Percentiles rank a stretch among this genome's conserved stretches.
These are phyloP conservation scores for Hippocampus zosterae DNA, from an alignment of 2,113 vertebrate genomes.

Conservation along the genomic window DNA sequence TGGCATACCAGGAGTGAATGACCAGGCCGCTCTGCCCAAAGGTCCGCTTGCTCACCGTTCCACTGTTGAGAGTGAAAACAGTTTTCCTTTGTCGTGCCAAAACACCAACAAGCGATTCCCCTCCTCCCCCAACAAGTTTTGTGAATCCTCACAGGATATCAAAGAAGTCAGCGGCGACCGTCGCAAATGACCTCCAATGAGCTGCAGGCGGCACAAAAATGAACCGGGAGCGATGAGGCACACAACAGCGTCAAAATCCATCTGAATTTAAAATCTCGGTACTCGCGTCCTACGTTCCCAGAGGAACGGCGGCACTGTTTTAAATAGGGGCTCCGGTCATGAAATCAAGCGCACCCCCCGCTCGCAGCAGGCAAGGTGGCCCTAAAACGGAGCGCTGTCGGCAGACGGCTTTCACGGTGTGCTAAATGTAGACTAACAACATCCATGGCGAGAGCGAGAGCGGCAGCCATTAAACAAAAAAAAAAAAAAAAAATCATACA, in stretches of 20 bases:
- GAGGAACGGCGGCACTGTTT: not conserved
- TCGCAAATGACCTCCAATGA: not conserved
- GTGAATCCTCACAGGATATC: not conserved
- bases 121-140: not conserved
- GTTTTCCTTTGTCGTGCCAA: not conserved
- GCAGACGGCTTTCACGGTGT: conserved; percentile 34
- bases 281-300: conserved; percentile 1
- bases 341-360: no score
- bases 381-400: conserved; percentile 21
- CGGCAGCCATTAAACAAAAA: conserved; percentile 31
- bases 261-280: not conserved
- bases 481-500: no score
- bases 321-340: no score
- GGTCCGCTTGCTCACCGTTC: conserved; percentile 84
- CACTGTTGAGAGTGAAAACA: conserved; percentile 66
- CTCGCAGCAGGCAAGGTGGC: no score
- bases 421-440: conserved; percentile 33
- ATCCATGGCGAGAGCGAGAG: conserved; percentile 1
- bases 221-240: not conserved
- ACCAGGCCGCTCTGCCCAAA: conserved; percentile 90
- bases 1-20: conserved; percentile 98
- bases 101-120: not conserved
- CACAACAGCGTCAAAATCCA: not conserved
- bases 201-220: not conserved
- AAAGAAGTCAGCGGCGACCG: not conserved